A percentile compares a stretch with the other conserved stretches of the same genome.
phyloP scores from a whole-genome alignment of 2,113 vertebrate species.

The Canis aureus region DNA sequence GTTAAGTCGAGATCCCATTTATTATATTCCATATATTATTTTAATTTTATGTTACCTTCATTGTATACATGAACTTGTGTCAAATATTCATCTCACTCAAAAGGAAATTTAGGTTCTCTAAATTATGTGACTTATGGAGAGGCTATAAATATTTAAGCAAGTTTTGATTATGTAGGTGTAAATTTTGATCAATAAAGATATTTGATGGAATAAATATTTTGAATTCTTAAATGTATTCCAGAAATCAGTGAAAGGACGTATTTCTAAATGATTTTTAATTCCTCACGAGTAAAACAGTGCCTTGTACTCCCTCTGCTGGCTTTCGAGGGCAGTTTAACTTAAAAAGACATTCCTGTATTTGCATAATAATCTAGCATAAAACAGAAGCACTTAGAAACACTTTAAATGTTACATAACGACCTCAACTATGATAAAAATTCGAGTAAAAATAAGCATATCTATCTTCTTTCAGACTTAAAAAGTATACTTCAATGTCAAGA shows the following conservation, averaged over 20 bases:
- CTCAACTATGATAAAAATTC: conserved; percentile 29
- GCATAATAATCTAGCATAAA: not conserved
- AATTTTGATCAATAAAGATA: not conserved
- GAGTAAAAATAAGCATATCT: not conserved
- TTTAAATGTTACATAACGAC: conserved; percentile 29
- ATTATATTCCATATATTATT: not conserved
- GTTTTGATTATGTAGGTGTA: conserved; percentile 1
- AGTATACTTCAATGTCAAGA: not conserved
- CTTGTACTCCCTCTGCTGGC: conserved; percentile 80
- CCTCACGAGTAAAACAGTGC: conserved; percentile 57
- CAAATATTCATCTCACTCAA: not conserved
- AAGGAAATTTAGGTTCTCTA: not conserved
- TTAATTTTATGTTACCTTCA: conserved; percentile 41
- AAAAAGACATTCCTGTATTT: not conserved
- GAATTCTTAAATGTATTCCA: conserved; percentile 34
- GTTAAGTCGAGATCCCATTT: not conserved
- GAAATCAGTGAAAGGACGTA: not conserved
- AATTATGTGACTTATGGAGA: not conserved
- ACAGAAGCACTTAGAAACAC: conserved; percentile 18
- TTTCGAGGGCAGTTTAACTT: conserved; percentile 7
- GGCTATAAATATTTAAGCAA: conserved; percentile 26
- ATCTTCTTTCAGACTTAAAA: not conserved
- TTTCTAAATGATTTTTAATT: conserved; percentile 49
- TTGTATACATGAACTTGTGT: not conserved
- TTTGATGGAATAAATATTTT: conserved; percentile 47